phyloP scores from a whole-genome alignment of 2,113 vertebrate genomes.

The Barbus barbus region DNA sequence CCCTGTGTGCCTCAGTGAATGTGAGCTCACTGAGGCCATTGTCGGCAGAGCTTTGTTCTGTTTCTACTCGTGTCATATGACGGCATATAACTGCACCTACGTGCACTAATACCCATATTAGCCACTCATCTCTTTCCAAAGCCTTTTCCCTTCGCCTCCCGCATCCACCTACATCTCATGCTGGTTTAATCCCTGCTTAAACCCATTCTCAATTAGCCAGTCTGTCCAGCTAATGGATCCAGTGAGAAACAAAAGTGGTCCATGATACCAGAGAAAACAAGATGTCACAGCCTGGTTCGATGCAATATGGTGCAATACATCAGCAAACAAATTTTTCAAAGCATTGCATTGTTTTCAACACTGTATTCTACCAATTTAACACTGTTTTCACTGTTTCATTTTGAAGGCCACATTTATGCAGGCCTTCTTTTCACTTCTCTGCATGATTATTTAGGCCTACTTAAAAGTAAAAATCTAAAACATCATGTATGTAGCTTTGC shows the following conservation, averaged over 20 bases:
- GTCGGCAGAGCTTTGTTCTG: constrained; percentile 9
- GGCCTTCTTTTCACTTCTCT: not conserved
- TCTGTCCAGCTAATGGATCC: constrained; percentile 53
- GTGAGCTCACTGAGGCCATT: constrained; percentile 18
- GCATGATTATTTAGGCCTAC: not conserved
- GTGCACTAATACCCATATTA: constrained; percentile 73
- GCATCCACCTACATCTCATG: constrained; percentile 72
- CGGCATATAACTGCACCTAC: constrained; percentile 57
- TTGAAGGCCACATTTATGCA: not conserved
- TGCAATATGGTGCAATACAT: not conserved
- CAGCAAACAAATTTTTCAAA: not conserved
- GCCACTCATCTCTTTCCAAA: constrained; percentile 66
- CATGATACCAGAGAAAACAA: not conserved
- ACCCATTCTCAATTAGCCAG: constrained; percentile 72
- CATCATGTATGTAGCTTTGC: not conserved
- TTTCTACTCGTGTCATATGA: constrained; percentile 69
- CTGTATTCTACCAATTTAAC: too few species aligned
- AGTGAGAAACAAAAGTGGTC: not conserved
- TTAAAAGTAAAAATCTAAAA: not conserved
- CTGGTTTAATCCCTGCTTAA: constrained; percentile 71
- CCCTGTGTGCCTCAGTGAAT: constrained; percentile 16
- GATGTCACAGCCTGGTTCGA: not conserved
- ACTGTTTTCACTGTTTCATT: too few species aligned
- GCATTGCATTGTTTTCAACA: not conserved
- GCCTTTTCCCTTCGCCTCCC: constrained; percentile 69